Percentiles rank a stretch among this genome's conserved stretches.
phyloP scores from a whole-genome alignment of 2,797 vertebrate genomes.

The Discoglossus pictus region DNA sequence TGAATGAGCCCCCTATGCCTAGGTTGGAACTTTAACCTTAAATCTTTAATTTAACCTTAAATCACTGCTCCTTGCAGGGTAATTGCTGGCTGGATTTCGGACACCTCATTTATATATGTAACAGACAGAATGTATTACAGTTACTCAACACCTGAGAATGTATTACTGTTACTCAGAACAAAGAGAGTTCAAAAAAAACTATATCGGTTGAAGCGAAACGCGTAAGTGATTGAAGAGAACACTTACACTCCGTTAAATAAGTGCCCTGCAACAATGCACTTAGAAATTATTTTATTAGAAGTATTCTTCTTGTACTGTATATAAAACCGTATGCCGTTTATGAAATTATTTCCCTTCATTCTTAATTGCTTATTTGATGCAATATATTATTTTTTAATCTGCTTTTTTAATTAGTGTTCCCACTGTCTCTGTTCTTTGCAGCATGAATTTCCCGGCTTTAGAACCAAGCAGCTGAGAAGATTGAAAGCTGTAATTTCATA shows the following conservation, averaged over 20 bases:
- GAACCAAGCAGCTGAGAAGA: slow-evolving; percentile 26
- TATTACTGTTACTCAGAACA: too few relatives aligned
- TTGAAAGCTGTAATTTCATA: slow-evolving; percentile 48
- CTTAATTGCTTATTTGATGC: slow-evolving; percentile 49
- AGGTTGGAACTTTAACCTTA: too few relatives aligned
- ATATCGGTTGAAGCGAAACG: too few relatives aligned
- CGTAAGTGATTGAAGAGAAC: background rate
- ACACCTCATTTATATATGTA: too few relatives aligned
- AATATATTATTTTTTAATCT: slow-evolving; percentile 46
- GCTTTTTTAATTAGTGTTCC: slow-evolving; percentile 45
- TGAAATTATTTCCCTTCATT: slow-evolving; percentile 37
- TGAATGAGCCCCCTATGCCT: too few relatives aligned
- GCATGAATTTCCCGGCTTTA: background rate
- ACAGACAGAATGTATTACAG: too few relatives aligned
- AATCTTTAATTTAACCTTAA: too few relatives aligned
- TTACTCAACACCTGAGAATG: too few relatives aligned
- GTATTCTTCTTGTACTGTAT: slow-evolving; percentile 16
- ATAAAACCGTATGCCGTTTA: slow-evolving; percentile 26
- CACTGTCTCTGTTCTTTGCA: slow-evolving; percentile 29
- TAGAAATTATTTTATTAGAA: slow-evolving; percentile 31
- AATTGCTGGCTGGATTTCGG: too few relatives aligned
- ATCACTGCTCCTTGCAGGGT: too few relatives aligned
- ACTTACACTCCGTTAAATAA: background rate
- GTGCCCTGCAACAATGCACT: background rate
- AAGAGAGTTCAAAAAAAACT: too few relatives aligned